phyloP scores from a whole-genome alignment of 2,888 invertebrate genomes.

The Ectropis crepuscularia region DNA sequence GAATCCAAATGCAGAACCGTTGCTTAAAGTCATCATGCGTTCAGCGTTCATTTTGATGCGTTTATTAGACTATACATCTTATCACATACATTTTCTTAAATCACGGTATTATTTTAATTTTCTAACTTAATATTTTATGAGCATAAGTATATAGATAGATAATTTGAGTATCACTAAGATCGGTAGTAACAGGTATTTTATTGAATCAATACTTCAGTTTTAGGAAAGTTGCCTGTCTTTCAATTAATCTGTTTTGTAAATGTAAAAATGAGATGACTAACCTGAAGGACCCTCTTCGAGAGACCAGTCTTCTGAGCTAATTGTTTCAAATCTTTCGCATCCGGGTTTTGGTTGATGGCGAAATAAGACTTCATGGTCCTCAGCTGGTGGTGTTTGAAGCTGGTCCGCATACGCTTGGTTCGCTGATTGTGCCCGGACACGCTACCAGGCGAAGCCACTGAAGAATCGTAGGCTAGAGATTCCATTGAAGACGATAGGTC shows the following conservation, averaged over 20 bases:
- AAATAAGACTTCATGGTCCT: conserved; percentile 99
- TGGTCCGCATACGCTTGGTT: conserved; percentile 98
- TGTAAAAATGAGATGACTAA: conserved; percentile 64
- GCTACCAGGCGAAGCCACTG: conserved; percentile 89
- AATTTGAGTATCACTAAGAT: too few relatives aligned
- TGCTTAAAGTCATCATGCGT: too few relatives aligned
- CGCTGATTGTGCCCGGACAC: conserved; percentile 86
- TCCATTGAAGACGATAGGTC: conserved; percentile 92
- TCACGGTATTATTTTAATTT: too few relatives aligned
- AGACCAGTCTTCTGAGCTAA: conserved; percentile 99
- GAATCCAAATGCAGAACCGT: too few relatives aligned
- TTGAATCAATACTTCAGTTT: too few relatives aligned
- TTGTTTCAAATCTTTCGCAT: conserved; percentile 99
- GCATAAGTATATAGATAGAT: too few relatives aligned
- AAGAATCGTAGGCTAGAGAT: conserved; percentile 90
- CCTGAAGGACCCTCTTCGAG: conserved; percentile 98
- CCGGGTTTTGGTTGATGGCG: conserved; percentile 99
- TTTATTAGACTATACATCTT: too few relatives aligned
- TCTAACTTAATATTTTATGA: too few relatives aligned
- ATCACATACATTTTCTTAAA: too few relatives aligned
- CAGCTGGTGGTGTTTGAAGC: conserved; percentile 99
- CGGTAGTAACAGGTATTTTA: too few relatives aligned
- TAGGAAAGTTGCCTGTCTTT: too few relatives aligned
- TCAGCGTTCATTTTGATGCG: too few relatives aligned
- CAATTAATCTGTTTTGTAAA: background rate